Evolutionary conservation across 2,888 invertebrate species (phyloP), one percentile per base, ranked within the genome.

Genomic region (Drosophila neotestacea): DNA sequence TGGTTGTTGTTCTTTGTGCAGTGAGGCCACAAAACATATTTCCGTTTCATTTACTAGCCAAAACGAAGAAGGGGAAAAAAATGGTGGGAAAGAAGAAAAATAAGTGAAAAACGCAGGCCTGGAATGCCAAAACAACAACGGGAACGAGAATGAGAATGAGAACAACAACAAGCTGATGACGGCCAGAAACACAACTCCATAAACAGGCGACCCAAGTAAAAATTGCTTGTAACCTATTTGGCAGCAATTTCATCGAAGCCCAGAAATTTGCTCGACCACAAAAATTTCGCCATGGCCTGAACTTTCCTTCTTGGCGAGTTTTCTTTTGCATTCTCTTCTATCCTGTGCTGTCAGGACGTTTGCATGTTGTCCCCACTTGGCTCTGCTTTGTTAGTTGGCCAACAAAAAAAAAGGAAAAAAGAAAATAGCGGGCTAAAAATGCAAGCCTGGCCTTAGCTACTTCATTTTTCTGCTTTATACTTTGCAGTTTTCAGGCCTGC

Each of bases 151-250:
- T 22, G 22, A 41, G 38, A 54, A 34, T 9, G 28, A 41, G 16
- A 41, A 10, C 46, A 54, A 62, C 32, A 64, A 38, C 54, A 54
- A 38, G 36, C 48, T 52, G 56, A 69, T 67, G 69, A 78, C 44
- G 61, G 72, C 72, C 60, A 69, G 54, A 73, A 63, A 69, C 69
- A 66, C 72, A 73, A 73, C 84, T 86, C 81, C 84, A 88, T 85
- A 84, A 88, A 88, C 71, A 83, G 84, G 83, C 70, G 74, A 73
- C 88, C 84, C 81, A 73, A 70, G 86, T 83, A 80, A 81, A 88
- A 85, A 84, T 88, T 74, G 85, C 85, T 85, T 85, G 85, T 85
- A 85, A 89, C 89, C 85, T 85, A 89, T 85, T 85, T 85, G 85
- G 85, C 85, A 85, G 85, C 85, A 87, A 89, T 88, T 85, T 84